A percentile compares a stretch with the other conserved stretches of the same genome.
Evolutionary conservation across 2,113 vertebrate species (phyloP).

Genomic region (Phalacrocorax pelagicus): DNA sequence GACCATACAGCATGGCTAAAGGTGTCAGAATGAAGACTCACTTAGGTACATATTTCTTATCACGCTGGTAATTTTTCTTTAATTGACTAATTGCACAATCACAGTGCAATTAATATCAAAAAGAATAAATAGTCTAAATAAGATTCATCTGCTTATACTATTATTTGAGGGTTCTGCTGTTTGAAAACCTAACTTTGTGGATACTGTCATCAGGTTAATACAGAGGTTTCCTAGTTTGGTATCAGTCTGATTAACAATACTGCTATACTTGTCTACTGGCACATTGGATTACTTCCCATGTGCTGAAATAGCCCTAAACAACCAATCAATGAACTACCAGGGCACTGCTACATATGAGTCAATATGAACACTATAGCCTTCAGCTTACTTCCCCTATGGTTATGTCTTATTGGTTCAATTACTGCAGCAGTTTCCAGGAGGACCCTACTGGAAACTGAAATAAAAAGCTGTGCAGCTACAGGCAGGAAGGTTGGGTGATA

Average conservation of each 20-base stretch:
- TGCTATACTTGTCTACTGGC: not conserved
- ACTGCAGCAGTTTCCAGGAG: not conserved
- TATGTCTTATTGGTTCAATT: not conserved
- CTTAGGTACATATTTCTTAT: not conserved
- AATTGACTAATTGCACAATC: not conserved
- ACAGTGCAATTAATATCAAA: not conserved
- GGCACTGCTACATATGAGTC: not conserved
- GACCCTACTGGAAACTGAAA: not conserved
- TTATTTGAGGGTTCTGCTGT: not conserved
- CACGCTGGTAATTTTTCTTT: not conserved
- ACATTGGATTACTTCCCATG: not conserved
- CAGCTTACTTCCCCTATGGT: not conserved
- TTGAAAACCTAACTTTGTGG: not conserved
- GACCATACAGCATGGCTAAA: not conserved
- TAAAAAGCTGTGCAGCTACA: not conserved
- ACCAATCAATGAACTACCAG: not conserved
- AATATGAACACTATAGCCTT: not conserved
- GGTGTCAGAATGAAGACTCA: not conserved
- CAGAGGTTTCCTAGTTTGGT: not conserved
- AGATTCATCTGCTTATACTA: not conserved
- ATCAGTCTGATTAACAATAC: not conserved
- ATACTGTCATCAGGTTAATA: not conserved
- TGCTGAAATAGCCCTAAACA: not conserved
- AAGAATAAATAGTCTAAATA: not conserved
- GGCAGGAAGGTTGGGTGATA: not conserved